These are phyloP conservation scores for Poeciliopsis turrubarensis DNA, from an alignment of 2,113 vertebrate species.

Conservation along the genomic window DNA sequence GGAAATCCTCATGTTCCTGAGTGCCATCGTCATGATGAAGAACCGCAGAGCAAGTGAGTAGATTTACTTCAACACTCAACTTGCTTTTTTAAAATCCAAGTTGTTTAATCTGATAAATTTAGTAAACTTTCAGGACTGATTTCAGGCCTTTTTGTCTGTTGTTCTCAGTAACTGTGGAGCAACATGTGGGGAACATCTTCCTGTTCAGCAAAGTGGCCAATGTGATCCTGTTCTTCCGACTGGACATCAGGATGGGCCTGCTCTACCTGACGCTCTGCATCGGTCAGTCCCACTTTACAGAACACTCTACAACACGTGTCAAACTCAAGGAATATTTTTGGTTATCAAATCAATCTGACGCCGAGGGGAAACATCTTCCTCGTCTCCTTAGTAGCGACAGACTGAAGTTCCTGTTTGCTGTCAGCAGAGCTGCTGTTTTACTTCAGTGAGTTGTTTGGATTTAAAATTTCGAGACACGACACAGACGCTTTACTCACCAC, in stretches of 20 bases:
- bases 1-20: constrained; percentile 98
- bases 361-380: no score
- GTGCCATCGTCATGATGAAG: constrained; percentile 99
- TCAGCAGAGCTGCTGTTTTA: no score
- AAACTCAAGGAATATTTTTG: no score
- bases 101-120: background rate
- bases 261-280: constrained; percentile 94
- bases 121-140: no score
- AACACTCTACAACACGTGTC: no score
- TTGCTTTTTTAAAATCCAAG: background rate
- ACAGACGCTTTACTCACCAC: no score
- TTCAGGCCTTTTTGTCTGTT: constrained; percentile 4
- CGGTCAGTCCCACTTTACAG: constrained; percentile 51
- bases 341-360: no score
- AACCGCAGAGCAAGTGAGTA: constrained; percentile 94
- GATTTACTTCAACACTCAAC: background rate
- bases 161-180: constrained; percentile 90
- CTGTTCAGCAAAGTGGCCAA: constrained; percentile 98
- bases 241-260: constrained; percentile 93
- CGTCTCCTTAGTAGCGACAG: no score
- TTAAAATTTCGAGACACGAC: no score
- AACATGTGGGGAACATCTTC: constrained; percentile 95
- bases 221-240: constrained; percentile 92
- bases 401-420: no score
- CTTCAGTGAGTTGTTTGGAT: no score